Evolutionary conservation across 2,888 invertebrate species (phyloP), one percentile per base, ranked within the genome.

Genomic region (Marasmarcha lunaedactyla): DNA sequence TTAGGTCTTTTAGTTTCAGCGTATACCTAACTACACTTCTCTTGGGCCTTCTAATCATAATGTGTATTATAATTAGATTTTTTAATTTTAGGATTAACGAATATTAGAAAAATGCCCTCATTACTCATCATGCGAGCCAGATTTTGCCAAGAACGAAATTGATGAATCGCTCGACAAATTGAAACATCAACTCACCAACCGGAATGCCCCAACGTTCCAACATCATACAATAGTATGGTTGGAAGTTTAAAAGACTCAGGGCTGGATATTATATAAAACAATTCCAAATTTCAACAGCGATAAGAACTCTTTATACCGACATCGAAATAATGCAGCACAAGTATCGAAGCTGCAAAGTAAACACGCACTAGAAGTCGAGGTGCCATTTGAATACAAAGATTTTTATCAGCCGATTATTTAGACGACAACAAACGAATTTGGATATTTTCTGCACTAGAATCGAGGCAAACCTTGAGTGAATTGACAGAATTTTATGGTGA

Each of bases 261-360:
- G 33, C 13, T 40, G 25, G 40, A 40, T 33, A 42, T 42, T 30
- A 42, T 42, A 38, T 14, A 26, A 12, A 38, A 38, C n/a, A 38
- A 42, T 42, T 36, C 42, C 42, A 35, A 36, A 38, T 30, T 39
- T 42, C 35, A 38, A 27, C 20, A 38, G 38, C 33, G 38, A 38
- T 35, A 42, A 42, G 34, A 37, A 37, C 41, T 33, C 35, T 13
- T 27, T 37, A 35, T 41, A 41, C 36, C 33, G 41, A 27, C 33
- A 27, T 38, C 38, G 42, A 27, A 42, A 42, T 36, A 15, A 35
- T 35, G 41, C 25, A 35, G 41, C 41, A 33, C 35, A 35, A 38
- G 41, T 41, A 25, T 34, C 38, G 20, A 41, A 41, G 36, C 36
- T 40, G 33, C 36, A 36, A 36, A 36, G 27, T 26, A 34, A 37